A percentile compares a stretch with the other conserved stretches of the same genome.
Conservation (phyloP, 2,797 vertebrate genomes). For the Synaphobranchus kaupii region DNA sequence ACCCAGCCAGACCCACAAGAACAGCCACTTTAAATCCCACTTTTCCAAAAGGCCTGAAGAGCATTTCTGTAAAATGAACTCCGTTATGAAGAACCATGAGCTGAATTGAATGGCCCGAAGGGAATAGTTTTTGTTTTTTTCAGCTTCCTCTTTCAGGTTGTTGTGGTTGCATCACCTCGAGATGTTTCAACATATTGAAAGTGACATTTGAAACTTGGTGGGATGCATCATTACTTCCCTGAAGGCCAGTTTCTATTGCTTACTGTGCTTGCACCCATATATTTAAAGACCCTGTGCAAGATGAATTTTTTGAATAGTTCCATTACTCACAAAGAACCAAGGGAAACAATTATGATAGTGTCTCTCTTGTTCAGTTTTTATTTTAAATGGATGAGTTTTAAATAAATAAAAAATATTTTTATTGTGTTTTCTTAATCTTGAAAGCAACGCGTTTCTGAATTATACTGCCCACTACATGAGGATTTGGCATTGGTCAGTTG, state of each 20-base stretch:
- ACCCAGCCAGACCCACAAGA: neutral
- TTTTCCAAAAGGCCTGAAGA: neutral
- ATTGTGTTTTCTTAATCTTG: no score
- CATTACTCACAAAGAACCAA: no score
- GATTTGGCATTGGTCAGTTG: neutral
- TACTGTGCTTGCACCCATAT: neutral
- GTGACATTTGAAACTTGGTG: neutral
- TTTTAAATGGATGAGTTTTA: no score
- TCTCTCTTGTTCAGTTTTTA: no score
- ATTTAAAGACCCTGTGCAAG: neutral
- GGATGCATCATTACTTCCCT: constrained; percentile 1
- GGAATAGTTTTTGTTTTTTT: neutral
- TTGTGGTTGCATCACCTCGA: neutral
- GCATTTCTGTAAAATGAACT: neutral
- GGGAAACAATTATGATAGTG: no score
- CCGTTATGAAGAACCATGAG: neutral
- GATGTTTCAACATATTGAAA: neutral
- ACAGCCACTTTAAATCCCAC: neutral
- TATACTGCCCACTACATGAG: neutral
- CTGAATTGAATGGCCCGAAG: neutral
- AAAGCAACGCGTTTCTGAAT: no score
- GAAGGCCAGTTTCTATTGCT: neutral
- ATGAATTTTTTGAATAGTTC: neutral
- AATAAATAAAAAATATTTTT: no score
- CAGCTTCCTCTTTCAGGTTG: neutral